These are phyloP conservation scores for Zoroaster sp. DNA, from an alignment of 53 echinoderm and acorn worm genomes.

Conservation along the genomic window DNA sequence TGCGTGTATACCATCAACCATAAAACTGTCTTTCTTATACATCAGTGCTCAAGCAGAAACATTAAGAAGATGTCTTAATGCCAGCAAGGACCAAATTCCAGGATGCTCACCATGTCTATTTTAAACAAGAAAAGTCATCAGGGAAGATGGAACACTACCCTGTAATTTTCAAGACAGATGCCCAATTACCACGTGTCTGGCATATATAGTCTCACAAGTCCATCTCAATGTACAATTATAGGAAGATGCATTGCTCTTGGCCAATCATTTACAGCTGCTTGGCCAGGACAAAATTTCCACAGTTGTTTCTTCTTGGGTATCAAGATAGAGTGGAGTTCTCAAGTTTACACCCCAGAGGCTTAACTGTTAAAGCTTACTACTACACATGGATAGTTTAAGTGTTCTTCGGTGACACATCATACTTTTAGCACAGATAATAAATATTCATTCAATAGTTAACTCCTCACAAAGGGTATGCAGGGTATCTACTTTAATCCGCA, in stretches of 20 bases:
- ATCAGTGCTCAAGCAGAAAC: neutral
- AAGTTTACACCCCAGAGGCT: neutral
- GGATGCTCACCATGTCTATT: neutral
- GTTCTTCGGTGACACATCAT: neutral
- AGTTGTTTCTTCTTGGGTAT: neutral
- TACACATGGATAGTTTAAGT: neutral
- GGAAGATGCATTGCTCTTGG: neutral
- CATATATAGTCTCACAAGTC: neutral
- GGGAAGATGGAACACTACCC: neutral
- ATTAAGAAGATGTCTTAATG: neutral
- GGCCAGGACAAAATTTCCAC: neutral
- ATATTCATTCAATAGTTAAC: no score
- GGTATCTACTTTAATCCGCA: neutral
- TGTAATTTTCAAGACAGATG: neutral
- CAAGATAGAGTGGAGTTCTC: neutral
- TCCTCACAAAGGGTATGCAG: neutral
- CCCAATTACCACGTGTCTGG: neutral
- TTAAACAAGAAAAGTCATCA: neutral
- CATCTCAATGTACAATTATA: neutral
- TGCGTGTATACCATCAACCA: neutral
- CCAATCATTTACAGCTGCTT: neutral
- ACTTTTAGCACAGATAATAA: no score
- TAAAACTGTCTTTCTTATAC: neutral
- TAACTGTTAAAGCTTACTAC: neutral
- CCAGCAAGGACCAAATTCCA: neutral